These are phyloP conservation scores for Apolygus lucorum DNA, from an alignment of 1,140 invertebrate genomes.

Conservation along the genomic window DNA sequence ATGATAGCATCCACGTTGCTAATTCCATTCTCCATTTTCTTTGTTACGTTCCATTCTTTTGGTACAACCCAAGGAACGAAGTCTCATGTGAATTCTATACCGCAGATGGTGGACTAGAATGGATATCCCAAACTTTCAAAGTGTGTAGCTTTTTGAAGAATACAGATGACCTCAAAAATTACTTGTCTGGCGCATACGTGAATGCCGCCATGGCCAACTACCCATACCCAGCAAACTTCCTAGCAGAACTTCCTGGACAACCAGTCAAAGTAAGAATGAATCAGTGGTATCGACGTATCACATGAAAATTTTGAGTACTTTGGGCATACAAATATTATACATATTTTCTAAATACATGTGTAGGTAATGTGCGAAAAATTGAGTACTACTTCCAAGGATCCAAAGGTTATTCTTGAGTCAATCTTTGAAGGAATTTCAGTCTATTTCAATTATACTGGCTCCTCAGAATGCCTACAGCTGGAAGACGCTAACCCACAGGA, in stretches of 20 bases:
- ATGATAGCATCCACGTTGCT: too few relatives aligned
- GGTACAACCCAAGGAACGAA: not conserved
- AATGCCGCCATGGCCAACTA: conserved; percentile 89
- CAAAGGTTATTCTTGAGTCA: not conserved
- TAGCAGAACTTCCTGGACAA: conserved; percentile 70
- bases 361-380: not conserved
- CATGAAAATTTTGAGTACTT: not conserved
- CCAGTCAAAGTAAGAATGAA: conserved; percentile 53
- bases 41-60: too few relatives aligned
- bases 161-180: conserved; percentile 46
- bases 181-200: conserved; percentile 56
- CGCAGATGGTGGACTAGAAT: conserved; percentile 52
- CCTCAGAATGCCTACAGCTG: conserved; percentile 54
- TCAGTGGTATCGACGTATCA: not conserved
- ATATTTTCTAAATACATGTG: not conserved
- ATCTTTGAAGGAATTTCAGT: too few relatives aligned
- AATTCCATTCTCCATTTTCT: too few relatives aligned
- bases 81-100: not conserved
- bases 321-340: not conserved
- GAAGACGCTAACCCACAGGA: conserved; percentile 41
- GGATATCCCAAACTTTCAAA: conserved; percentile 62
- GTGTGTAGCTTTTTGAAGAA: conserved; percentile 59
- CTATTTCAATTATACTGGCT: conserved; percentile 76
- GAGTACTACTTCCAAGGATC: not conserved
- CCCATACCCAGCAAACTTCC: conserved; percentile 74